These are phyloP conservation scores for Scaptomyza parva DNA, from an alignment of 2,888 invertebrate genomes.

Conservation along the genomic window DNA sequence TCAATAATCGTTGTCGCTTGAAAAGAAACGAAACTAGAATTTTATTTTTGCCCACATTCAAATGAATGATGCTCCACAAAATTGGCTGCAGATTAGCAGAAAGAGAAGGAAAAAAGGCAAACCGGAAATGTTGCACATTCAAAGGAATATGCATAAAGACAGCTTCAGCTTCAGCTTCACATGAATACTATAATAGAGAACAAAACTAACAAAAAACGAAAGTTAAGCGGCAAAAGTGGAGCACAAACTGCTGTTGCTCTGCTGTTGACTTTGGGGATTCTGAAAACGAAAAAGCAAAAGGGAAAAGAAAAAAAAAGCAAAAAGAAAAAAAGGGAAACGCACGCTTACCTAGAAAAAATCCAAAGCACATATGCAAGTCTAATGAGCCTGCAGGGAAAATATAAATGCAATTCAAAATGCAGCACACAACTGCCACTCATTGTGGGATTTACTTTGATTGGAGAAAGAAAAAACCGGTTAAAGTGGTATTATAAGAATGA, in stretches of 20 bases:
- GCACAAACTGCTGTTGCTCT: conserved; percentile 46
- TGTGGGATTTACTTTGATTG: conserved; percentile 50
- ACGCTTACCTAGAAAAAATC: conserved; percentile 30
- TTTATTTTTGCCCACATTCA: conserved; percentile 27
- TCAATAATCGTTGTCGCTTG: conserved; percentile 43
- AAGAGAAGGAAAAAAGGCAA: conserved; percentile 18
- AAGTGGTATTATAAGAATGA: conserved; percentile 32
- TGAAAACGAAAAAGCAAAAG: conserved; percentile 35
- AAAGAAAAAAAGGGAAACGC: conserved; percentile 41
- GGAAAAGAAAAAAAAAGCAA: conserved; percentile 36
- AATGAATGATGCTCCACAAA: conserved; percentile 33
- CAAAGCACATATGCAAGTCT: conserved; percentile 62
- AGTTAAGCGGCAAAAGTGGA: conserved; percentile 64
- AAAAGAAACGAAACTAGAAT: conserved; percentile 68
- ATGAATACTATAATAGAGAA: background rate
- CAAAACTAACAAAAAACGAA: conserved; percentile 38
- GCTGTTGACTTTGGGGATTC: conserved; percentile 3
- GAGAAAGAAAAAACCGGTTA: conserved; percentile 29
- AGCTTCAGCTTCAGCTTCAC: too few relatives aligned
- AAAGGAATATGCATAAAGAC: conserved; percentile 3
- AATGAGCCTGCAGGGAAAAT: conserved; percentile 48
- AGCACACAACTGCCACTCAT: conserved; percentile 31
- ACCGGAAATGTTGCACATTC: conserved; percentile 52
- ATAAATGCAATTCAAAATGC: conserved; percentile 39
- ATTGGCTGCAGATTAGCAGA: conserved; percentile 35